Conservation (phyloP, 1,140 invertebrate genomes). For the Campoletis sonorensis region DNA sequence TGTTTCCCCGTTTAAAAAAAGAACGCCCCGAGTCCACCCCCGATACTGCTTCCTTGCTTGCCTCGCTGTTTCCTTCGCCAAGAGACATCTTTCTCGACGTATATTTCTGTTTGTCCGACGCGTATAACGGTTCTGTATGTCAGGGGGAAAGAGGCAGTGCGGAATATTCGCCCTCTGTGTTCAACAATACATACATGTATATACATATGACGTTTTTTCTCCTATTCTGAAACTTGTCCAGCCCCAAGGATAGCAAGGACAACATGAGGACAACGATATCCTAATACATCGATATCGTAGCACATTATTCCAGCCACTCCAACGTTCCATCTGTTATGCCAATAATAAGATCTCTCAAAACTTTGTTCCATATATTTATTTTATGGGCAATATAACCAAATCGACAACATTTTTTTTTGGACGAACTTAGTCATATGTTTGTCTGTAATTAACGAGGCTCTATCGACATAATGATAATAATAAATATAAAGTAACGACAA, state of each 20-base stretch:
- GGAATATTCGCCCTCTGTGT: slow-evolving; percentile 17
- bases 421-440: too few species aligned
- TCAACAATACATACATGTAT: background rate
- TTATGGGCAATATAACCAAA: too few species aligned
- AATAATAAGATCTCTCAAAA: background rate
- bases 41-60: slow-evolving; percentile 10
- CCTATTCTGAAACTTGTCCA: slow-evolving; percentile 12
- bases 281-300: background rate
- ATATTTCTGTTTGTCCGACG: slow-evolving; percentile 74
- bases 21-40: slow-evolving; percentile 63
- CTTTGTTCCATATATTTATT: background rate
- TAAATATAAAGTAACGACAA: too few species aligned
- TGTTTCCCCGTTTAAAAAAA: slow-evolving; percentile 75
- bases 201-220: background rate
- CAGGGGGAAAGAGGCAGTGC: background rate
- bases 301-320: background rate
- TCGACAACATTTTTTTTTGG: too few species aligned
- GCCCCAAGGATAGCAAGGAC: background rate
- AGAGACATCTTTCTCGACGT: slow-evolving; percentile 72
- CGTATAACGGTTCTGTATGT: slow-evolving; percentile 24
- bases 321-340: background rate
- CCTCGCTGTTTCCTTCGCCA: slow-evolving; percentile 53
- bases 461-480: too few species aligned
- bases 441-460: too few species aligned
- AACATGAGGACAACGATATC: slow-evolving; percentile 1